Evolutionary conservation across 2,888 invertebrate genomes (phyloP), one percentile per base, ranked within the genome.

Genomic region (Tetropium fuscum): DNA sequence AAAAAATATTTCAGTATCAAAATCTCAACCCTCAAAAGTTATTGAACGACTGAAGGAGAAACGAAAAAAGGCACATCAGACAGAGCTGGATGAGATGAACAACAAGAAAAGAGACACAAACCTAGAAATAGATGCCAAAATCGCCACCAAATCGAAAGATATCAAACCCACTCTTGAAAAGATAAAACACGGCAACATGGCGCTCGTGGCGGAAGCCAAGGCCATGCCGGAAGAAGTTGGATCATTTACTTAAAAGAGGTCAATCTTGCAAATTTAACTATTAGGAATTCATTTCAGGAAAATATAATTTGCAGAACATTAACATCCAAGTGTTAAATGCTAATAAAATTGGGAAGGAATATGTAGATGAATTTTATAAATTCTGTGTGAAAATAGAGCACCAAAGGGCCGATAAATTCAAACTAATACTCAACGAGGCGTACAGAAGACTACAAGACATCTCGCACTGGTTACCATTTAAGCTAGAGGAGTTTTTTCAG

Each of bases 401-500:
- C 40, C 49, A 59, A 3, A 68, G 77, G 47, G 64, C 73, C 1
- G 66, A 75, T 10, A 63, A 69, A 43, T 71, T 72, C 48, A 78
- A 75, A 56, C 6, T 25, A 7, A 63, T 76, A 22, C 56, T 80
- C 48, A 73, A 70, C 63, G 53, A 60, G 10, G 64, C 72, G 3
- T 78, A 75, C 58, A 53, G 58, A 16, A 69, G 73, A 47, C 53
- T 77, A n/a, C 61, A 69, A 15, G 60, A 70, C 11, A 75, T 76
- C 44, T 69, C 72, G 3, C 71, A 73, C 51, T 57, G 68, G 25
- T 55, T 74, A n/a, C 78, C 80, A 1, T 71, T 69, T 38, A 72
- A 77, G 61, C 49, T 76, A 19, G 77, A 79, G 49, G 66, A 73
- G 57, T 73, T 68, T 55, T 78, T 80, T 47, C 76, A 78, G 63